Conservation (phyloP, 2,797 vertebrate species). For the Rhinatrema bivittatum region DNA sequence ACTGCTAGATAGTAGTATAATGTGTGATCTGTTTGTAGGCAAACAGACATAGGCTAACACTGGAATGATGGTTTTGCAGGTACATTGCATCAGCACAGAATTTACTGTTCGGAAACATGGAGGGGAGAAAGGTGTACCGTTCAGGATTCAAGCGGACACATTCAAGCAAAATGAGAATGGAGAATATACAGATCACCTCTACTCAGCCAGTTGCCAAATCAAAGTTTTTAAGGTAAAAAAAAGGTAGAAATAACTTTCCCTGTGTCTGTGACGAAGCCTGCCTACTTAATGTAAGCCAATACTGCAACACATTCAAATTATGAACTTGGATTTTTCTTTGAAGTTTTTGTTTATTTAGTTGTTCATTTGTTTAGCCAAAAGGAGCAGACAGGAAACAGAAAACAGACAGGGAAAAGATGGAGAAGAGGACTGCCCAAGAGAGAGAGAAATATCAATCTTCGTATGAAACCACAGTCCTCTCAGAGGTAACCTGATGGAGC, state of each 20-base stretch:
- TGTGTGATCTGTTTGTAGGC: too few species aligned
- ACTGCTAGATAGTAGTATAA: too few species aligned
- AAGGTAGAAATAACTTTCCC: too few species aligned
- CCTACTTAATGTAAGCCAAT: too few species aligned
- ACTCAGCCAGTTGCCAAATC: constrained; percentile 96
- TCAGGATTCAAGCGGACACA: constrained; percentile 70
- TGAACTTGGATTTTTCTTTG: too few species aligned
- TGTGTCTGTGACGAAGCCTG: too few species aligned
- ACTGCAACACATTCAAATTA: too few species aligned
- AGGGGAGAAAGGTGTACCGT: constrained; percentile 71
- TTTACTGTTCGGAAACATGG: constrained; percentile 70
- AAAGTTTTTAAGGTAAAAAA: constrained; percentile 93
- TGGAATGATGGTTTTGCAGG: too few species aligned
- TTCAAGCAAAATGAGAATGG: constrained; percentile 69
- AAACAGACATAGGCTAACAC: too few species aligned
- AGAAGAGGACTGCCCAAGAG: constrained; percentile 68
- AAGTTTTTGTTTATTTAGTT: too few species aligned
- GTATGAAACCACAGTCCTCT: constrained; percentile 71
- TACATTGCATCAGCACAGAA: constrained; percentile 74
- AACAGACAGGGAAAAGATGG: constrained; percentile 76
- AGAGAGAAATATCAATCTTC: constrained; percentile 76
- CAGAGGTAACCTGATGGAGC: constrained; percentile 55
- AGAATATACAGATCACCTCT: constrained; percentile 86
- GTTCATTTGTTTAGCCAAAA: constrained; percentile 63
- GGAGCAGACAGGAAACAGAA: constrained; percentile 77